These are phyloP conservation scores for Harpagoxenus sublaevis DNA, from an alignment of 2,888 invertebrate species.

Conservation along the genomic window DNA sequence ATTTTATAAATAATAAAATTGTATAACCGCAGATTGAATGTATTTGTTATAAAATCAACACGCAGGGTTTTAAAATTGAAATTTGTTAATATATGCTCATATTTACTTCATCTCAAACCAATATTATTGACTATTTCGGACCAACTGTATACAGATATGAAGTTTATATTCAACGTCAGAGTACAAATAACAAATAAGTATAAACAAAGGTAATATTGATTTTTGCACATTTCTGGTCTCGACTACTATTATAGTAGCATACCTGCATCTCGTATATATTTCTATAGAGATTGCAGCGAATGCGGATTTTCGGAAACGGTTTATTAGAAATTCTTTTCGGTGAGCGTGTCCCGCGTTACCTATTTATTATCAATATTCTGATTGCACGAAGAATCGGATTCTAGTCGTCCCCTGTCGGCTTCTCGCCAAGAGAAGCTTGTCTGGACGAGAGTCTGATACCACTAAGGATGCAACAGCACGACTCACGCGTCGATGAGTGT, in stretches of 20 bases:
- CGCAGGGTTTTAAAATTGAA: not conserved
- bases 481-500: conserved; percentile 52
- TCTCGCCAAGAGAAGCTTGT: conserved; percentile 22
- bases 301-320: not conserved
- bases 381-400: not conserved
- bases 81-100: conserved; percentile 13
- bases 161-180: not conserved
- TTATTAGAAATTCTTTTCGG: not conserved
- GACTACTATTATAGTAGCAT: not conserved
- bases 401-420: not conserved
- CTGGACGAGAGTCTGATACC: conserved; percentile 51
- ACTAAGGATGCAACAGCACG: conserved; percentile 46
- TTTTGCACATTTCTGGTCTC: not conserved
- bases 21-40: not conserved
- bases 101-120: not conserved
- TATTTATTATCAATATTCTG: not conserved
- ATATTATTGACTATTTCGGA: not conserved
- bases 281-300: not conserved
- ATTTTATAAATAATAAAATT: conserved; percentile 34
- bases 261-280: not conserved
- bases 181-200: not conserved
- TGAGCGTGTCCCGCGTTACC: not conserved
- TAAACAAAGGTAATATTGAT: not conserved
- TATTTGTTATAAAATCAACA: conserved; percentile 11
- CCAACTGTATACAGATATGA: not conserved